Conservation (phyloP, 2,888 invertebrate species). For the Heliconius ismenius region DNA sequence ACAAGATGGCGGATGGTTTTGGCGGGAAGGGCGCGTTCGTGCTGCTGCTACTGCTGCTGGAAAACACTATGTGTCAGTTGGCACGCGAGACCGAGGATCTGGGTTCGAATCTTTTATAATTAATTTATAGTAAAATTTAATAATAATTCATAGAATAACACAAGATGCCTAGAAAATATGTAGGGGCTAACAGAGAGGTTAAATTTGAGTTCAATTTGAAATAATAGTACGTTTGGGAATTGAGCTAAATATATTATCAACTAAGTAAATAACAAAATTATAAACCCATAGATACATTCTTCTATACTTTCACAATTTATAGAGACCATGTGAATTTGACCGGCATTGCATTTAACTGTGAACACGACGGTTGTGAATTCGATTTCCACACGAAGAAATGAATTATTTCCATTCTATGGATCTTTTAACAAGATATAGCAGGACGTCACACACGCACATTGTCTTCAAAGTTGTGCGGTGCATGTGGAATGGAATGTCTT, state of each 20-base stretch:
- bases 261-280: too few relatives aligned
- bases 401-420: not conserved
- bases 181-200: too few relatives aligned
- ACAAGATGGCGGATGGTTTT: slow-evolving; percentile 66
- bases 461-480: not conserved
- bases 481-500: not conserved
- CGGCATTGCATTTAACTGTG: not conserved
- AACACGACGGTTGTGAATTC: not conserved
- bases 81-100: slow-evolving; percentile 64
- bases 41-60: slow-evolving; percentile 58
- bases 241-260: too few relatives aligned
- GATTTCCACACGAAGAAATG: not conserved
- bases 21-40: slow-evolving; percentile 61
- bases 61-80: slow-evolving; percentile 60
- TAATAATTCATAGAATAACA: too few relatives aligned
- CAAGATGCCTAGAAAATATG: too few relatives aligned
- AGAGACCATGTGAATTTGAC: not conserved
- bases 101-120: slow-evolving; percentile 55
- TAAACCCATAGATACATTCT: too few relatives aligned
- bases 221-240: too few relatives aligned
- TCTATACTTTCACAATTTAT: too few relatives aligned
- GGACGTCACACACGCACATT: too few relatives aligned
- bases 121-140: not conserved
- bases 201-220: too few relatives aligned
- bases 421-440: not conserved